Percentiles rank a stretch among this genome's conserved stretches.
These are phyloP conservation scores for Chloroclystis v-ata DNA, from an alignment of 2,888 invertebrate species.

Conservation along the genomic window DNA sequence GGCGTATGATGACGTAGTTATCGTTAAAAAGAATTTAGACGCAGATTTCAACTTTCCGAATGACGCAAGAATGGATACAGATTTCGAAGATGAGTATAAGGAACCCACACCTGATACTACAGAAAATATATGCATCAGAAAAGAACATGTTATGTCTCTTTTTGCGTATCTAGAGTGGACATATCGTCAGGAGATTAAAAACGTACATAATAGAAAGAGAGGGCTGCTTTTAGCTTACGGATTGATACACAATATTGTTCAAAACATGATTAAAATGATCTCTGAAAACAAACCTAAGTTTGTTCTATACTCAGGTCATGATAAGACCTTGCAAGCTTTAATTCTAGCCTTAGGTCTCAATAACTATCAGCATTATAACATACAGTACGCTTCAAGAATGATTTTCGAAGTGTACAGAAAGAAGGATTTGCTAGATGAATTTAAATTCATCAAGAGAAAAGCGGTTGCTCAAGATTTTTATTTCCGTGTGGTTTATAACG, in stretches of 20 bases:
- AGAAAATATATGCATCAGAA: slow-evolving; percentile 79
- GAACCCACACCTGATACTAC: slow-evolving; percentile 59
- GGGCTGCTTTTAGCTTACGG: slow-evolving; percentile 89
- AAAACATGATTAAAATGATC: slow-evolving; percentile 89
- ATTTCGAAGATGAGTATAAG: slow-evolving; percentile 68
- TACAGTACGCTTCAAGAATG: slow-evolving; percentile 91
- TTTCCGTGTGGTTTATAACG: slow-evolving; percentile 90
- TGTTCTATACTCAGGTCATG: slow-evolving; percentile 93
- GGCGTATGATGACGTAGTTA: slow-evolving; percentile 68
- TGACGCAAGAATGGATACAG: slow-evolving; percentile 63
- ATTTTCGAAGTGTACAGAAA: slow-evolving; percentile 92
- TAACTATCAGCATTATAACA: slow-evolving; percentile 80
- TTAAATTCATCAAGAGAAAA: slow-evolving; percentile 76
- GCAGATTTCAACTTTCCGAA: slow-evolving; percentile 74
- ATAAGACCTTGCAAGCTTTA: slow-evolving; percentile 91
- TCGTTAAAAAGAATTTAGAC: slow-evolving; percentile 72
- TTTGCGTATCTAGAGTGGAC: slow-evolving; percentile 92
- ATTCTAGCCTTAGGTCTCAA: slow-evolving; percentile 87
- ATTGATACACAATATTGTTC: slow-evolving; percentile 86
- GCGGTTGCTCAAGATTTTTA: slow-evolving; percentile 83
- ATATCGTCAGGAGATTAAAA: slow-evolving; percentile 79
- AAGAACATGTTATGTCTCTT: slow-evolving; percentile 85
- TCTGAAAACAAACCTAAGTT: slow-evolving; percentile 85
- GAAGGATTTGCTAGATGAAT: slow-evolving; percentile 64
- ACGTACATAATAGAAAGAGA: slow-evolving; percentile 80